Evolutionary conservation across 2,113 vertebrate genomes (phyloP), one percentile per base, ranked within the genome.

Genomic region (Neodon shergylaensis): DNA sequence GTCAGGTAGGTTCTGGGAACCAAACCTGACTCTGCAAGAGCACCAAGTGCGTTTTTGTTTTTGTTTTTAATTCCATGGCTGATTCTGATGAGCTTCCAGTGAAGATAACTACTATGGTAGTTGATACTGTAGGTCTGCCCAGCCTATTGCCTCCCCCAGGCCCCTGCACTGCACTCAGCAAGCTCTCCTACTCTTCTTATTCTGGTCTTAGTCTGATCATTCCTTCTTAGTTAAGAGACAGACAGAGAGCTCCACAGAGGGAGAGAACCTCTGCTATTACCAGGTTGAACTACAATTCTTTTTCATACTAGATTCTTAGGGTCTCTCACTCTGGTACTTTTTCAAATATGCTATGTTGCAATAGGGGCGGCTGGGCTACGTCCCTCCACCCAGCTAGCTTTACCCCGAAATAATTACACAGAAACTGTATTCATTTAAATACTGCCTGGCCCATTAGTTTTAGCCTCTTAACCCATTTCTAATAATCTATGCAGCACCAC

Each of bases 11-110:
- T 84, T 4, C 26, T 84, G 58, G 82, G 39, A 84, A 84, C 58
- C n/a, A 84, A 19, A 44, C 26, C 7, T 44, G 39, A 12, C 26
- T 39, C 58, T 63, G 58, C 39, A 65, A 84, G 81, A 44, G 26
- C 26, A 31, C 26, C 24, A 83, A 83, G 79, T 82, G 13, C 54
- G 8, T 28, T 7, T 7, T 81, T 66, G 7, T 28, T 7, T 7
- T 81, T 84, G 63, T 66, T 81, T 14, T 49, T 24, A 33, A 44
- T 17, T 54, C 9, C 22, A 63, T 49, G 39, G 31, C 39, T 87
- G 65, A 78, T 81, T 90, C 77, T 95, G 82, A 54, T 94, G 83
- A 54, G 26, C 65, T 24, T 91, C 82, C 26, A 65, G 39, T 31
- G 61, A 44, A 44, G 61, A 19, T 44, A 44, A 65, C 81, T 83